Conservation (phyloP, 1,140 invertebrate genomes). For the Melanaphis sacchari region DNA sequence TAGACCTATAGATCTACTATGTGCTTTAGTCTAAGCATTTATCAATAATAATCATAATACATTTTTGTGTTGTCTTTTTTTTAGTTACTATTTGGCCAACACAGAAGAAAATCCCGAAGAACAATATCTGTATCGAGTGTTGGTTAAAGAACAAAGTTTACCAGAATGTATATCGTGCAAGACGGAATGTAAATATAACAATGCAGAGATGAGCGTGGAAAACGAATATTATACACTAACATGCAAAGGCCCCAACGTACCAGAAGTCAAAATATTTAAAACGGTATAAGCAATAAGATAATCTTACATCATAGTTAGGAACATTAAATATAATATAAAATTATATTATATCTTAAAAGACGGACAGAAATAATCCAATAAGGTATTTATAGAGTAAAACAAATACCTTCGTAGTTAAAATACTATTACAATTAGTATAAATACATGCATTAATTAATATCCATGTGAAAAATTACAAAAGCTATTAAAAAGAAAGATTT, state of each 20-base stretch:
- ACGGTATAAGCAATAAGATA: slow-evolving; percentile 62
- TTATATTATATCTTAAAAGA: neutral
- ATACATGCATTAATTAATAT: too few relatives aligned
- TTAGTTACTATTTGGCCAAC: slow-evolving; percentile 75
- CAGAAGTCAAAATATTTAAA: slow-evolving; percentile 65
- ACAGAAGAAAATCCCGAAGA: slow-evolving; percentile 63
- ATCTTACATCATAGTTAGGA: neutral
- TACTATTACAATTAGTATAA: neutral
- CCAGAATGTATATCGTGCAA: slow-evolving; percentile 64
- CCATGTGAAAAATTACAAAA: neutral
- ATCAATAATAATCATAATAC: neutral
- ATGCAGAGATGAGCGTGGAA: slow-evolving; percentile 72
- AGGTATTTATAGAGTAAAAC: neutral
- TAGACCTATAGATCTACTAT: neutral
- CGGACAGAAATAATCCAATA: too few relatives aligned
- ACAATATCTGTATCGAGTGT: slow-evolving; percentile 54
- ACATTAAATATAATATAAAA: neutral
- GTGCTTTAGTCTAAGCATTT: neutral
- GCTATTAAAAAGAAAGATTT: neutral
- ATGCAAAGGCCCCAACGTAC: slow-evolving; percentile 74
- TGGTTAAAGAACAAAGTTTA: slow-evolving; percentile 23
- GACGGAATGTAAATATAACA: slow-evolving; percentile 72
- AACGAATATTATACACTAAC: slow-evolving; percentile 74
- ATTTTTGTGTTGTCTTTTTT: slow-evolving; percentile 60
- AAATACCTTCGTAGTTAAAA: neutral